A percentile compares a stretch with the other conserved stretches of the same genome.
phyloP scores from a whole-genome alignment of 2,888 invertebrate species.

The Drosophila koepferae region DNA sequence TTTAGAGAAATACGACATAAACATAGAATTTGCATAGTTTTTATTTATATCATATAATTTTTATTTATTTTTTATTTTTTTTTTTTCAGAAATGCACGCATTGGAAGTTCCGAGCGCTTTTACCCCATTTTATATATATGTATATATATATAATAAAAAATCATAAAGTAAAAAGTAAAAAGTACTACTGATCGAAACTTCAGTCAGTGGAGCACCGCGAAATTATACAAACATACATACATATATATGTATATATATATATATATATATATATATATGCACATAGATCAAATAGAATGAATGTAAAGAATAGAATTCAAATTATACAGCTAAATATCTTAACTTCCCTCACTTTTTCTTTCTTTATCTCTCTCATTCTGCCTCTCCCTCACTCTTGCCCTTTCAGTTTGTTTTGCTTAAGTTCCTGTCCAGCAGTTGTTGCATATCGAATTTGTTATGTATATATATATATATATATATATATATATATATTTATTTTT shows the following conservation, averaged over 20 bases:
- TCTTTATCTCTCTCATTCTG: background rate
- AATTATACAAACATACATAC: background rate
- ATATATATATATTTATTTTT: conserved; percentile 1
- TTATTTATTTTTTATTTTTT: background rate
- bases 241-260: background rate
- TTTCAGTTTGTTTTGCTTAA: conserved; percentile 5
- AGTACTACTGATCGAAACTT: conserved; percentile 21
- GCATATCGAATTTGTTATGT: conserved; percentile 16
- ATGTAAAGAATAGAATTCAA: conserved; percentile 9
- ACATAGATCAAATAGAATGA: conserved; percentile 17
- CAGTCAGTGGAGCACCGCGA: conserved; percentile 30
- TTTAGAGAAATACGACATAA: conserved; percentile 19
- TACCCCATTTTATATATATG: background rate
- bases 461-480: conserved; percentile 10
- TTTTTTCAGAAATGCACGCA: conserved; percentile 24
- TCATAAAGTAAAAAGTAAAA: conserved; percentile 8
- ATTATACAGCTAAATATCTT: background rate
- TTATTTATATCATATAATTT: background rate
- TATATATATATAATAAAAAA: background rate
- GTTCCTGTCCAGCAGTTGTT: conserved; percentile 51
- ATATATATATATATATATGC: background rate
- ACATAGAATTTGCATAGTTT: conserved; percentile 5
- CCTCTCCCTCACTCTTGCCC: no score
- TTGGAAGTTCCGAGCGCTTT: conserved; percentile 29
- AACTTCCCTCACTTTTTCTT: background rate